A percentile compares a stretch with the other conserved stretches of the same genome.
Evolutionary conservation across 1,140 invertebrate genomes (phyloP).

Genomic region (Physella acuta): DNA sequence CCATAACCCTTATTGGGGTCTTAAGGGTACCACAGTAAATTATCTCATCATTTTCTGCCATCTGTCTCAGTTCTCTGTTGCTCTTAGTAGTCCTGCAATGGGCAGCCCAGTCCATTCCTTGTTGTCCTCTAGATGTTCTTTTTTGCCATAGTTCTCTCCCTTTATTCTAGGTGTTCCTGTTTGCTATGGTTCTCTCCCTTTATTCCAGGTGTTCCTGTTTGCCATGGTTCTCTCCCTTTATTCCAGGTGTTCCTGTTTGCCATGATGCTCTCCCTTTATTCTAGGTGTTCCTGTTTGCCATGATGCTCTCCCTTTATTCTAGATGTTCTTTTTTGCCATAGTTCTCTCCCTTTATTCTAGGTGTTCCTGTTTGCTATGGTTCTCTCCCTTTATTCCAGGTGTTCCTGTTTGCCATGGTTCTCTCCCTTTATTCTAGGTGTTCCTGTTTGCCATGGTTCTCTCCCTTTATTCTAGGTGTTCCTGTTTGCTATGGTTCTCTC

Average conservation of each 20-base stretch:
- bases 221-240: constrained; percentile 63
- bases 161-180: constrained; percentile 44
- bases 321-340: constrained; percentile 62
- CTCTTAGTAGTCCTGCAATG: neutral
- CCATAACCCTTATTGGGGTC: too few relatives aligned
- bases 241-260: constrained; percentile 62
- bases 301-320: constrained; percentile 62
- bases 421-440: too few relatives aligned
- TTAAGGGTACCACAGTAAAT: too few relatives aligned
- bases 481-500: constrained; percentile 63
- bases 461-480: too few relatives aligned
- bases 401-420: constrained; percentile 61
- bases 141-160: neutral
- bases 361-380: constrained; percentile 63
- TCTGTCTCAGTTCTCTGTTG: neutral
- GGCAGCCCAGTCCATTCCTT: neutral
- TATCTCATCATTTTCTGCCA: too few relatives aligned
- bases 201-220: constrained; percentile 62
- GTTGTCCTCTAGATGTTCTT: neutral
- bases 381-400: constrained; percentile 62
- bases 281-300: constrained; percentile 62
- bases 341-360: constrained; percentile 62
- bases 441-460: constrained; percentile 62
- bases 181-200: constrained; percentile 62
- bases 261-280: constrained; percentile 61